Conservation (phyloP, 2,888 invertebrate species). For the Trichopria drosophilae region DNA sequence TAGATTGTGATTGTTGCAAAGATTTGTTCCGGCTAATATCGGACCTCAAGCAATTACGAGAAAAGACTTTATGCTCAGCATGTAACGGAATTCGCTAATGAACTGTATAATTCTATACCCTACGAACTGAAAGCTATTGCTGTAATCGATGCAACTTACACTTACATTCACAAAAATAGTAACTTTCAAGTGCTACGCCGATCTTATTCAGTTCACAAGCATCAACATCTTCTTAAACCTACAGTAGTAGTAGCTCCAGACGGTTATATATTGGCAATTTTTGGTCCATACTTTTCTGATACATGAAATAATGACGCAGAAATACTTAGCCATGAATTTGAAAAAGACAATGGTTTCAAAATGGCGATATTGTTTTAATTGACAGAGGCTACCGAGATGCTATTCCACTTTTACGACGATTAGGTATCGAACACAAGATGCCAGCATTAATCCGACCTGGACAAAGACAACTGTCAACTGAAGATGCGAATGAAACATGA, state of each 20-base stretch:
- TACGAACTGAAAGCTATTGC: neutral
- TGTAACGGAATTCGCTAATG: conserved; percentile 12
- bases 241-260: conserved; percentile 3
- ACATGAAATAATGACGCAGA: conserved; percentile 25
- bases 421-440: conserved; percentile 19
- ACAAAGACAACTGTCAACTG: conserved; percentile 17
- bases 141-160: neutral
- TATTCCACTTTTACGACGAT: conserved; percentile 7
- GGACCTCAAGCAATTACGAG: conserved; percentile 5
- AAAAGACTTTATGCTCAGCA: conserved; percentile 11
- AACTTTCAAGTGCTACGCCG: neutral
- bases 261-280: neutral
- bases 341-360: conserved; percentile 22
- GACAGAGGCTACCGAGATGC: conserved; percentile 27
- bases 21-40: conserved; percentile 19
- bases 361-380: conserved; percentile 23
- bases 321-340: conserved; percentile 19
- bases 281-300: neutral
- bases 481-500: conserved; percentile 20
- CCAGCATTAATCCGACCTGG: conserved; percentile 14
- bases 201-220: neutral
- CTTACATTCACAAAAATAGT: neutral
- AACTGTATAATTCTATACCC: neutral
- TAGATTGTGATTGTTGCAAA: neutral
- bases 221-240: conserved; percentile 16